Base-by-base conservation (phyloP, 2,888 invertebrate species). In the Suillia variegata region DNA sequence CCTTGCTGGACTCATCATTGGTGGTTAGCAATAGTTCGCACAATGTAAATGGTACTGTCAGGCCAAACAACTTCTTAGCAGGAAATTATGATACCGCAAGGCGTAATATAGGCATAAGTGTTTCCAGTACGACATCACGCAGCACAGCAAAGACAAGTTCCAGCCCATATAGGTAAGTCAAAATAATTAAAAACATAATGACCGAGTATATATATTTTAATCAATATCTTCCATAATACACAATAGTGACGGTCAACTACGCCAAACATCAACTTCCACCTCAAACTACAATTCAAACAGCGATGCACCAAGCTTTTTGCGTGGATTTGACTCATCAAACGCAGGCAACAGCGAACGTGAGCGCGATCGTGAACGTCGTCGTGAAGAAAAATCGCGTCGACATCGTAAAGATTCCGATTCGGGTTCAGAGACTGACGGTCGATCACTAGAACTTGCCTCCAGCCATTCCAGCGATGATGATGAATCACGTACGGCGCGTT, bases 381-480 rank as follows among this genome's bases (percentile, higher is more conserved):
- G 71, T n/a, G 80, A 79, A 56, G 78, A 80, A 55, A 79, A 80
- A 63, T 68, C 78, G 1, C 71, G 79, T 0, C 72, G 80, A 0
- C 80, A 79, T 64, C 74, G 88, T 8, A 87, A 88, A 71, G 88
- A 89, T 66, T 88, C 91, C 0, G 92, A 92, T 77, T 91, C 91
- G 0, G 94, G 95, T 71, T 92, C 92, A 0, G 94, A 94, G 54
- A 91, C 91, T 2, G 84, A 77, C 70, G 93, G 92, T 2, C 86
- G 93, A 38, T 92, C 92, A 71, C 84, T 97, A 62, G 96, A 96
- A 73, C 86, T 97, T 53, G 96, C 96, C 13, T 96, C 96, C 52
- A 96, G 96, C 77, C 97, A 97, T 83, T 95, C 95, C 10, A 96
- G 95, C 51, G 97, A 97, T 75, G 96, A 97, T 67, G 90, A 90